A percentile compares a stretch with the other conserved stretches of the same genome.
These are phyloP conservation scores for Alethe diademata DNA, from an alignment of 2,113 vertebrate genomes.

Conservation along the genomic window DNA sequence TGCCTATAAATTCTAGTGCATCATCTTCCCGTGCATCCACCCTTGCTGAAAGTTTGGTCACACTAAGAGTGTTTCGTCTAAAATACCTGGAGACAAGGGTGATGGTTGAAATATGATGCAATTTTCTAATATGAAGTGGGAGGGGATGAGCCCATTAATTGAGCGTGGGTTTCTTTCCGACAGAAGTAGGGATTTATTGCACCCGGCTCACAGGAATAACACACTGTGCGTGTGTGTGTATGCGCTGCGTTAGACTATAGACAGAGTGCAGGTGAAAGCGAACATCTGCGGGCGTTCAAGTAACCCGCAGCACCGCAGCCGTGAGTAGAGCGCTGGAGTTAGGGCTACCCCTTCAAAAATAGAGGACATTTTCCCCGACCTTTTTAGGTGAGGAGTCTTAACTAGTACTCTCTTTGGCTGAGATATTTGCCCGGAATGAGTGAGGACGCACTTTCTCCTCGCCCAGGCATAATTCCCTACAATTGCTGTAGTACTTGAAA, in stretches of 20 bases:
- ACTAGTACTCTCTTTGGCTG: neutral
- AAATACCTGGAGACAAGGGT: neutral
- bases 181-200: neutral
- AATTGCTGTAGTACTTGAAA: neutral
- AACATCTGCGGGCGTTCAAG: neutral
- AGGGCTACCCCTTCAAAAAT: neutral
- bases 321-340: neutral
- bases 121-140: conserved; percentile 21
- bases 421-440: neutral
- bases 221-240: too few species aligned
- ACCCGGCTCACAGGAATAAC: neutral
- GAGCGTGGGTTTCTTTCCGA: neutral
- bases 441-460: neutral
- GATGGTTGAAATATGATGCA: neutral
- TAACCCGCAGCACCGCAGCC: neutral
- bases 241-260: neutral
- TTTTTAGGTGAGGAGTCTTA: neutral
- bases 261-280: neutral
- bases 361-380: neutral
- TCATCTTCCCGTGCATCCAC: neutral
- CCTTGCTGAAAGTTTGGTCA: neutral
- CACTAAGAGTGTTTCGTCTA: neutral
- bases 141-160: neutral
- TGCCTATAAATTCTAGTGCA: neutral
- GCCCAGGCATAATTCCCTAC: neutral